Evolutionary conservation across 2,797 vertebrate species (phyloP), one percentile per base, ranked within the genome.

Genomic region (Rhodeus uyekii): DNA sequence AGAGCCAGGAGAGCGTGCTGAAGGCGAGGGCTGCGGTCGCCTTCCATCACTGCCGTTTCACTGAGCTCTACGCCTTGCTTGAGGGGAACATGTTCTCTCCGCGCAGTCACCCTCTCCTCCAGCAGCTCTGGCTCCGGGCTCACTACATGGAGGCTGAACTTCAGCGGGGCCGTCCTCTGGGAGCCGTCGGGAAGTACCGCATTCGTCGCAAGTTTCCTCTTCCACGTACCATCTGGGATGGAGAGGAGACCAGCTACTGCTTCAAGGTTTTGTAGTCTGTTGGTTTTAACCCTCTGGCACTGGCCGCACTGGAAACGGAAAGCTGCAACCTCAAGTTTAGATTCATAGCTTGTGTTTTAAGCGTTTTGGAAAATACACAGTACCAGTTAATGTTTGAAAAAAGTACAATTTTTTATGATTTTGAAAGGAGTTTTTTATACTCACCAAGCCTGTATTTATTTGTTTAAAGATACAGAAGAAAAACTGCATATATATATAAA

Each of bases 231-330:
- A 94, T 95, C 89, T 94, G 93, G 93, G 93, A 94, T 5, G 92
- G 93, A 88, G 93, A 94, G 68, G 92, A 93, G 87, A 94, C 90
- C 76, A 94, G 91, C 87, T 94, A 93, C 86, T 94, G 93, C 85
- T 93, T 93, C 68, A 94, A 93, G 91, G 93, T 94, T 86, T 32
- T 16, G 5, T 34, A 36, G n/a, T 42, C 18, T 82, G 4, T 46
- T 36, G 22, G 0, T 2, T 38, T 68, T 39, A 34, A 8, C 8
- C 19, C 18, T 38, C 19, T 32, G 63, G n/a, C n/a, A n/a, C n/a
- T n/a, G n/a, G n/a, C n/a, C n/a, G n/a, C n/a, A n/a, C n/a, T n/a
- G n/a, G n/a, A n/a, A n/a, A n/a, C n/a, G n/a, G n/a, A n/a, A n/a
- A n/a, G n/a, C n/a, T n/a, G n/a, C n/a, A n/a, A n/a, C n/a, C n/a